Evolutionary conservation across 2,888 invertebrate species (phyloP).

Genomic region (Busseola fusca): DNA sequence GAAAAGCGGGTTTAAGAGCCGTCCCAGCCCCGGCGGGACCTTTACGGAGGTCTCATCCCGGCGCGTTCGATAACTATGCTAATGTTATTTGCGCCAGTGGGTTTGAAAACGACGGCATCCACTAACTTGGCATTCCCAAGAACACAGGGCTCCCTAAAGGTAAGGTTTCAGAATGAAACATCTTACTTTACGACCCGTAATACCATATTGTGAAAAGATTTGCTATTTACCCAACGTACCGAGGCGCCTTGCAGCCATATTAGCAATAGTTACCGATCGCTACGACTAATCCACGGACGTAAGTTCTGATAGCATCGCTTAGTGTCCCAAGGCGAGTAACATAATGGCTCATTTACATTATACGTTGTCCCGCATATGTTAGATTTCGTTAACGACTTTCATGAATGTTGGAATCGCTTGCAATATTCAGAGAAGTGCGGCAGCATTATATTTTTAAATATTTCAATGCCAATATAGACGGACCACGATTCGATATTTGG

Average conservation of each 20-base stretch:
- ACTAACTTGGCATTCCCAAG: constrained; percentile 79
- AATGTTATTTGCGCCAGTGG: constrained; percentile 88
- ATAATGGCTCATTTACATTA: constrained; percentile 64
- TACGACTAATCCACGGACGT: constrained; percentile 53
- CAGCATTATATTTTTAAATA: constrained; percentile 54
- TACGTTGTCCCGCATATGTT: constrained; percentile 57
- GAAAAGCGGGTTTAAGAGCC: constrained; percentile 88
- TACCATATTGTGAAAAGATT: constrained; percentile 74
- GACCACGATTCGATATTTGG: constrained; percentile 29
- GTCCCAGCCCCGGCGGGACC: constrained; percentile 84
- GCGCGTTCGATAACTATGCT: constrained; percentile 88
- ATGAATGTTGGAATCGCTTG: constrained; percentile 50
- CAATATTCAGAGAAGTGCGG: constrained; percentile 44
- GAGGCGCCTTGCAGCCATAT: constrained; percentile 51
- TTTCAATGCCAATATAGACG: constrained; percentile 23
- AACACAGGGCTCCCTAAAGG: constrained; percentile 73
- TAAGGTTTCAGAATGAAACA: constrained; percentile 75
- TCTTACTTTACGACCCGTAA: constrained; percentile 72
- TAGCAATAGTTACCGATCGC: constrained; percentile 52
- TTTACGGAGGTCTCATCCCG: constrained; percentile 87
- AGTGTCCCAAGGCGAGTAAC: constrained; percentile 56
- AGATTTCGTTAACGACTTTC: constrained; percentile 64
- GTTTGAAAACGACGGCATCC: constrained; percentile 82
- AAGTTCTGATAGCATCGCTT: constrained; percentile 62
- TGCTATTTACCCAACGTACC: constrained; percentile 64